Evolutionary conservation across 2,888 invertebrate species (phyloP).

Genomic region (Drosophila dives): DNA sequence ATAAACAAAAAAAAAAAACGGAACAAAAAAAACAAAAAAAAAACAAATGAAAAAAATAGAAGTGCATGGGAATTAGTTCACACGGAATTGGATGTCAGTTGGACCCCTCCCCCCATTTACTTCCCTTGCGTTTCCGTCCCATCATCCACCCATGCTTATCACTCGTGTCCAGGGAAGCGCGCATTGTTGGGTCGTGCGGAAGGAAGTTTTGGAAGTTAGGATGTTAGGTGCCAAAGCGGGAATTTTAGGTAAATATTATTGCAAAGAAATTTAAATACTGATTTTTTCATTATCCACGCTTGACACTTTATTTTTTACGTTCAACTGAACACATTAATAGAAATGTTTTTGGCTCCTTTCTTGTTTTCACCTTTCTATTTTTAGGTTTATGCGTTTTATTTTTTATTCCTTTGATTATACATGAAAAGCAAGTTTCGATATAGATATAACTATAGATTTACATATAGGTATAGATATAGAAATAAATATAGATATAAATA

Average conservation of each 20-base stretch:
- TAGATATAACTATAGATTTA: background rate
- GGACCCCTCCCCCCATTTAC: background rate
- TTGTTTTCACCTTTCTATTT: background rate
- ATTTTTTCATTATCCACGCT: slow-evolving; percentile 66
- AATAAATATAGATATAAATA: background rate
- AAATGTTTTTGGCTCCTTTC: slow-evolving; percentile 46
- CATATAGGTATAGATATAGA: background rate
- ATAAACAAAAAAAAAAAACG: background rate
- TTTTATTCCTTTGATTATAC: no score
- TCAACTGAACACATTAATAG: slow-evolving; percentile 45
- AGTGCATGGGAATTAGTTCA: slow-evolving; percentile 78
- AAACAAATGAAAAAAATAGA: slow-evolving; percentile 48
- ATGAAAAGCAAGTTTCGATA: background rate
- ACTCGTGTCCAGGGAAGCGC: slow-evolving; percentile 15
- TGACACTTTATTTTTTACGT: slow-evolving; percentile 7
- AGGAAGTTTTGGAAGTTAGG: slow-evolving; percentile 28
- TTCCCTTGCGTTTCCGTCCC: background rate
- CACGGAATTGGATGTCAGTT: slow-evolving; percentile 69
- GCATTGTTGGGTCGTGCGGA: slow-evolving; percentile 63
- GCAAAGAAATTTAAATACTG: slow-evolving; percentile 71
- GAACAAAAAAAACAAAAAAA: slow-evolving; percentile 22
- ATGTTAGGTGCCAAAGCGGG: slow-evolving; percentile 74
- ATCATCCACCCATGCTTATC: slow-evolving; percentile 7
- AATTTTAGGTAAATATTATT: slow-evolving; percentile 79
- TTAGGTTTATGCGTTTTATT: background rate